Evolutionary conservation across 2,797 vertebrate genomes (phyloP).

Genomic region (Poecilia velifera): DNA sequence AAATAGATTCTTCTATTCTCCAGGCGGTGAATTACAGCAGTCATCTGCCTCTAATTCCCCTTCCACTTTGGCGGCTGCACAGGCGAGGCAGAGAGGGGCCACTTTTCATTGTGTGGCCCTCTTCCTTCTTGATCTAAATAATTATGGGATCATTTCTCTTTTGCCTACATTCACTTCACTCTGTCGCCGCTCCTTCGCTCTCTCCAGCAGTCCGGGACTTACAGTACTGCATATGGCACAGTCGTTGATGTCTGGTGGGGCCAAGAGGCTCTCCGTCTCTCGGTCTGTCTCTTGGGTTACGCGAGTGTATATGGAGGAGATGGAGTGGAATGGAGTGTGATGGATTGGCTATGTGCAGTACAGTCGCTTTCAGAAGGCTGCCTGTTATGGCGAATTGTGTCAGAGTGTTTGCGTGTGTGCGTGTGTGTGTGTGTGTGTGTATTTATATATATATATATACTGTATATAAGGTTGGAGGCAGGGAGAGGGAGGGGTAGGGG

Average conservation of each 20-base stretch:
- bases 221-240: slow-evolving; percentile 70
- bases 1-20: slow-evolving; percentile 66
- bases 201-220: slow-evolving; percentile 46
- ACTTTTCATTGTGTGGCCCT: slow-evolving; percentile 58
- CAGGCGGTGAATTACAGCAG: slow-evolving; percentile 65
- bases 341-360: slow-evolving; percentile 66
- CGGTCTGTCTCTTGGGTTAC: slow-evolving; percentile 44
- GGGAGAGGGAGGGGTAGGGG: slow-evolving; percentile 41
- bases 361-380: slow-evolving; percentile 77
- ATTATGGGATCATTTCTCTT: slow-evolving; percentile 66
- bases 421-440: slow-evolving; percentile 30
- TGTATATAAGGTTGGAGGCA: slow-evolving; percentile 62
- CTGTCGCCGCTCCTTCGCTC: slow-evolving; percentile 1
- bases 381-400: slow-evolving; percentile 66
- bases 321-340: slow-evolving; percentile 55
- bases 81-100: slow-evolving; percentile 40
- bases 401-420: slow-evolving; percentile 34
- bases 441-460: slow-evolving; percentile 26
- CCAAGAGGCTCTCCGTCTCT: slow-evolving; percentile 62
- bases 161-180: slow-evolving; percentile 55
- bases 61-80: slow-evolving; percentile 59
- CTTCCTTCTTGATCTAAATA: slow-evolving; percentile 68
- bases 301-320: slow-evolving; percentile 40
- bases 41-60: slow-evolving; percentile 74
- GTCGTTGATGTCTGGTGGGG: slow-evolving; percentile 70